These are phyloP conservation scores for Oxycera nigricornis DNA, from an alignment of 2,888 invertebrate species.

Conservation along the genomic window DNA sequence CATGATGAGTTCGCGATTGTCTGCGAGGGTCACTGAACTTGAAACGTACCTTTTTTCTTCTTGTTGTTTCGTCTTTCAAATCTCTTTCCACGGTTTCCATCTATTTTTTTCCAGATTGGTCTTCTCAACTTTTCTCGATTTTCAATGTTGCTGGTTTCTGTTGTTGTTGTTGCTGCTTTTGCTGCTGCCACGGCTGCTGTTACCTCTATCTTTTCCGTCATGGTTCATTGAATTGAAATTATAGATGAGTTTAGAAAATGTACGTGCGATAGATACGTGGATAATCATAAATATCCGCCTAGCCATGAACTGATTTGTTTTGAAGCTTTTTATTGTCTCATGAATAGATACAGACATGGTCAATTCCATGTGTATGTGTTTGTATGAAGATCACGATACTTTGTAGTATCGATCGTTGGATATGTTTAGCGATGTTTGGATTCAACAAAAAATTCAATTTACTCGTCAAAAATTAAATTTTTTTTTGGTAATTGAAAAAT, in stretches of 20 bases:
- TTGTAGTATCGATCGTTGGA: background rate
- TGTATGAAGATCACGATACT: background rate
- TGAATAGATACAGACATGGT: too few relatives aligned
- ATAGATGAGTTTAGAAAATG: background rate
- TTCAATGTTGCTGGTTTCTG: background rate
- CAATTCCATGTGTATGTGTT: too few relatives aligned
- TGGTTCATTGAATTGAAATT: slow-evolving; percentile 11
- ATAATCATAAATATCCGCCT: background rate
- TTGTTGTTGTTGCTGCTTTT: background rate
- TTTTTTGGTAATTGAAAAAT: too few relatives aligned
- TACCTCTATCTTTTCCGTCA: background rate
- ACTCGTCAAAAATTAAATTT: too few relatives aligned
- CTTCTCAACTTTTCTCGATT: background rate
- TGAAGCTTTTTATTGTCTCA: background rate
- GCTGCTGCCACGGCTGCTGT: background rate
- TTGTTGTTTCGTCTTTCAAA: background rate
- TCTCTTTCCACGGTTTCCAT: background rate
- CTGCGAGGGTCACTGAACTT: background rate
- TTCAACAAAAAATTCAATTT: too few relatives aligned
- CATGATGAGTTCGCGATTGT: slow-evolving; percentile 11
- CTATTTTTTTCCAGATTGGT: background rate
- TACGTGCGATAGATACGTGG: background rate
- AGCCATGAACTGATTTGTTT: background rate
- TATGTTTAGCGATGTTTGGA: background rate
- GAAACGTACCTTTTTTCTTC: background rate